A percentile compares a stretch with the other conserved stretches of the same genome.
Evolutionary conservation across 1,140 invertebrate genomes (phyloP).

Genomic region (Cepaea nemoralis): DNA sequence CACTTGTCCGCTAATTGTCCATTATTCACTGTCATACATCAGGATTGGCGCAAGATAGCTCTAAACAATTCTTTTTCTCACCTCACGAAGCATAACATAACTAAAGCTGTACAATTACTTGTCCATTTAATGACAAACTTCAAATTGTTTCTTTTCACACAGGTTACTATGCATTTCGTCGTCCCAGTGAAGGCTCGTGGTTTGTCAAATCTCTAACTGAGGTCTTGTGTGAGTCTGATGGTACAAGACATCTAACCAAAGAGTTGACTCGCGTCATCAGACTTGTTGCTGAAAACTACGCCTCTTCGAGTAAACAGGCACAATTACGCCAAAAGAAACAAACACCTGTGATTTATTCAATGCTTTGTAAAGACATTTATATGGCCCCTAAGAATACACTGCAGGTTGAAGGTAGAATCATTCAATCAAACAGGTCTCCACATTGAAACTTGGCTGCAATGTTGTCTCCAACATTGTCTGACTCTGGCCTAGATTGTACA

Average conservation of each 20-base stretch:
- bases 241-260: conserved; percentile 80
- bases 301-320: conserved; percentile 84
- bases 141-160: conserved; percentile 15
- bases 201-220: conserved; percentile 91
- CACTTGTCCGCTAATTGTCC: no score
- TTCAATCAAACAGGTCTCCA: no score
- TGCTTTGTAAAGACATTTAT: conserved; percentile 46
- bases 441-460: no score
- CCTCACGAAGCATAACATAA: no score
- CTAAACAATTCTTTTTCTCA: no score
- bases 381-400: conserved; percentile 10
- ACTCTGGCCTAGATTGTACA: no score
- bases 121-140: background rate
- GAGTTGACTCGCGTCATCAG: conserved; percentile 89
- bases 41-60: no score
- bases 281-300: conserved; percentile 86
- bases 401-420: no score
- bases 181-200: conserved; percentile 88
- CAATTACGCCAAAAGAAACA: conserved; percentile 93
- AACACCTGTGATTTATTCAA: conserved; percentile 47
- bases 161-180: conserved; percentile 95
- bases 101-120: background rate
- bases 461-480: no score
- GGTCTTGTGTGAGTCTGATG: conserved; percentile 77
- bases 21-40: no score